Base-by-base conservation (phyloP, 2,888 invertebrate species). In the Atethmia centrago region DNA sequence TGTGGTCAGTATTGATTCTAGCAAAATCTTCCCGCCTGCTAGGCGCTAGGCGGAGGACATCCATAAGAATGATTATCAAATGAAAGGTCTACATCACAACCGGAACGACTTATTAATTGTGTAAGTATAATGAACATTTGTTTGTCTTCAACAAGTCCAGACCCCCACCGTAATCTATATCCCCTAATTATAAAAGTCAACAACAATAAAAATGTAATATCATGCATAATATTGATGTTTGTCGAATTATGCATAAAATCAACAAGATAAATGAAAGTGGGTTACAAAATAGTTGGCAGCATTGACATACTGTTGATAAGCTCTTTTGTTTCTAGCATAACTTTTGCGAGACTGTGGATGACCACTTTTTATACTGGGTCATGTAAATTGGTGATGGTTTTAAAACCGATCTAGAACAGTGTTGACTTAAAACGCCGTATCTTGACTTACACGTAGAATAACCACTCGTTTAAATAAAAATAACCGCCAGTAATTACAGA, bases 231-330 rank as follows among this genome's bases (percentile, higher is more conserved):
- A 79, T 73, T 77, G 19, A 31, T 55, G 9, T 72, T 77, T 55
- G 42, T 31, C 21, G 53, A 76, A 42, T 66, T 16, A 19, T 61
- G 21, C 16, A 65, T 56, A 65, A 51, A 42, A 51, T 80, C 78
- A 78, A 79, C 65, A 77, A 14, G 75, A 82, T 85, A 75, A 78
- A 72, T 36, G 51, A 61, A 79, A 72, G 63, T 85, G 66, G 82
- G 87, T 85, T 80, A 86, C 68, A 45, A 75, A 84, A 76, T 74
- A 72, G 65, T 83, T 84, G 79, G 69, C 82, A 80, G 79, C 83
- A 86, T 87, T 88, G 85, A 84, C 80, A 85, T 51, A 79, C 49
- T 63, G 28, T 19, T 45, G 64, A 78, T 79, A 72, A 79, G 3
- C 53, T 69, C 19, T 62, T 71, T 66, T 80, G 67, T 74, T 64